These are phyloP conservation scores for Drosophila bocqueti DNA, from an alignment of 1,140 invertebrate species.

Conservation along the genomic window DNA sequence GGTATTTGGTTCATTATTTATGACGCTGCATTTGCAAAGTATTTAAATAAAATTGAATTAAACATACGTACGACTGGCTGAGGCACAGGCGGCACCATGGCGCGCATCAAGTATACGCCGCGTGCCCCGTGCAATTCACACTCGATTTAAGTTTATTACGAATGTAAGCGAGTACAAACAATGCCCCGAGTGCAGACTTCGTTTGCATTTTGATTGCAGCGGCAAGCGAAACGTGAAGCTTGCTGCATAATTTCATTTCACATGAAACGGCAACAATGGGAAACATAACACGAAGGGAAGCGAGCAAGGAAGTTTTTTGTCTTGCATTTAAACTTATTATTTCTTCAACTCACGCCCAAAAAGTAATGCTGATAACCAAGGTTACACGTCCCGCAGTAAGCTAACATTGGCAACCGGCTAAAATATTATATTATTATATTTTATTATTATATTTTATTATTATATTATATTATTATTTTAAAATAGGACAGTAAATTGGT, in stretches of 20 bases:
- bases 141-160: conserved; percentile 64
- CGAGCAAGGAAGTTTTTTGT: background rate
- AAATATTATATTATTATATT: no score
- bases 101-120: conserved; percentile 47
- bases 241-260: conserved; percentile 53
- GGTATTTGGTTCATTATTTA: conserved; percentile 76
- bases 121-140: conserved; percentile 58
- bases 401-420: no score
- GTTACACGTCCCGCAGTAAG: no score
- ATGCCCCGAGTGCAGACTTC: conserved; percentile 44
- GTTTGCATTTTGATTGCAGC: conserved; percentile 53
- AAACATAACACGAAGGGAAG: conserved; percentile 10
- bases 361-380: background rate
- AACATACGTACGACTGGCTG: conserved; percentile 6
- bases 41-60: conserved; percentile 61
- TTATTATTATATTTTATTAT: no score
- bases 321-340: background rate
- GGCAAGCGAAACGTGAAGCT: conserved; percentile 46
- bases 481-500: no score
- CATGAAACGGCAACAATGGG: conserved; percentile 13
- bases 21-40: conserved; percentile 51
- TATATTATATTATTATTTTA: no score
- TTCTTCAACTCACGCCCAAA: no score
- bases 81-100: conserved; percentile 14
- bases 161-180: conserved; percentile 50